Evolutionary conservation across 2,888 invertebrate species (phyloP), one percentile per base, ranked within the genome.

Genomic region (Ochropleura plecta): DNA sequence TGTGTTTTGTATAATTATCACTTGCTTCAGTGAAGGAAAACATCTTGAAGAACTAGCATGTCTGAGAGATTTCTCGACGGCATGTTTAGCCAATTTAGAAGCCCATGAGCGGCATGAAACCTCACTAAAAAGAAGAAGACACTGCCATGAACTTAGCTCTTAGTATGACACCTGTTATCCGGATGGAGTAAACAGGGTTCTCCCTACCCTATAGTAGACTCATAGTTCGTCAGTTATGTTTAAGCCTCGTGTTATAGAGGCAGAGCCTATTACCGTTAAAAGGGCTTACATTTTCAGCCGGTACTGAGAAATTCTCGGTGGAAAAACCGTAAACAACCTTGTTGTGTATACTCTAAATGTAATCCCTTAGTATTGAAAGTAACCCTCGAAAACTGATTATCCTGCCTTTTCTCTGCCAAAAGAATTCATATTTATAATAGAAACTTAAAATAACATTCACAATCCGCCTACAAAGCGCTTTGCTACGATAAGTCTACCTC

Each of bases 401-500:
- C 20, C 49, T 8, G 5, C n/a, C 20, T 20, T 67, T 55, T 63
- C 12, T 51, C 42, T 65, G 20, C 40, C 3, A 66, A 67, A 78
- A 78, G 5, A 67, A 64, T 55, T 49, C 20, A 30, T 10, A 63
- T 60, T 57, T 59, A n/a, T 18, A 53, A 30, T 30, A 46, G 18
- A 51, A 40, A 63, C 9, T 12, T n/a, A 6, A 40, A 64, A 64
- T 12, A 40, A 9, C 20, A 20, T 30, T 70, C 57, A 3, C 9
- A 30, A 53, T 59, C n/a, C 9, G 59, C 59, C 30, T 42, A 62
- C 64, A 49, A 66, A 72, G 49, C 65, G n/a, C 48, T 42, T 60
- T 59, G 46, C 76, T 68, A 69, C 68, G 64, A 59, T 8, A 75
- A 57, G 65, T 51, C 81, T 81, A 78, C 81, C 60, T 51, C 81